Evolutionary conservation across 2,888 invertebrate genomes (phyloP), one percentile per base, ranked within the genome.

Genomic region (Brenthis daphne): DNA sequence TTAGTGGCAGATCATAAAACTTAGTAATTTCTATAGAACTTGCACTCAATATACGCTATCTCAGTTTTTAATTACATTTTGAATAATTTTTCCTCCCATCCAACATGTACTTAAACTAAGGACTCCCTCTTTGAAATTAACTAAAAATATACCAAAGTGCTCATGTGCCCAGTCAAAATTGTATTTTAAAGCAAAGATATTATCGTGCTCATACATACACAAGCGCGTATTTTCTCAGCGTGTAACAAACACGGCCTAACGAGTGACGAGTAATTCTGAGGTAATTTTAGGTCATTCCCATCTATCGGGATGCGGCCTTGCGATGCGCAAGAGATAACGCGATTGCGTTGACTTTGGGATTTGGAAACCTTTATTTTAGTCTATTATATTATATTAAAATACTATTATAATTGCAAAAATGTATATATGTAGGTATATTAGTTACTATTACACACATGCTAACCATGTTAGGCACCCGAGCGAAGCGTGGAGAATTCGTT

Each of bases 261-360:
- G 79, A 78, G 80, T 80, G 76, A 79, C 69, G 64, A 67, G 69
- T 69, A 69, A 64, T 69, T 69, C 71, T 83, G 77, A 77, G 75
- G 76, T 85, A 85, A 88, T 89, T 89, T 87, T 81, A 88, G 88
- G 87, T 89, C 88, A 83, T 89, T 90, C 88, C 89, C 88, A 83
- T 84, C 84, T 76, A 76, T 76, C 77, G 77, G 77, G 80, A 80
- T 79, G 77, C 81, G 83, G 81, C 85, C 85, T 87, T 86, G 86
- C 76, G 77, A 73, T 76, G 75, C 67, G 79, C 58, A 50, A 76
- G 77, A 70, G 20, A 47, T 72, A 74, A 57, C 57, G 57, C 47
- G 58, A 65, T 64, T 60, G 57, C 65, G 48, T 53, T 54, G 57
- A 68, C 65, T 58, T 71, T 66, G 57, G n/a, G 55, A n/a, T 2